phyloP scores from a whole-genome alignment of 2,797 vertebrate species.

The Fistularia commersonii region DNA sequence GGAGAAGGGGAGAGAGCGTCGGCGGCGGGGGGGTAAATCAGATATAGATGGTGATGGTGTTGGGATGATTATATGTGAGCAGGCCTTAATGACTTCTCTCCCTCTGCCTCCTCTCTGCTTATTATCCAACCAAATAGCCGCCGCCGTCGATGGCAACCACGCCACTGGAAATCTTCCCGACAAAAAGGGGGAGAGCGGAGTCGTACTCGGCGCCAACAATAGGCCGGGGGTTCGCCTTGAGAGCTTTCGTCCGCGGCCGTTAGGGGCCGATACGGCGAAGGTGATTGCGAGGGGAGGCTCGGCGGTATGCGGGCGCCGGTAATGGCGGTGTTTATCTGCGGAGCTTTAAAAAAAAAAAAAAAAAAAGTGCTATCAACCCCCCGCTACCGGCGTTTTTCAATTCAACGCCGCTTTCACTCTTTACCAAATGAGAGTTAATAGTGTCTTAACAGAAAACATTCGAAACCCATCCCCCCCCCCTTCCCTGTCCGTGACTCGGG shows the following conservation, averaged over 20 bases:
- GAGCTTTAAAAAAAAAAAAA: too few relatives aligned
- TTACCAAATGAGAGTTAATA: constrained; percentile 36
- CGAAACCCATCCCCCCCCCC: background rate
- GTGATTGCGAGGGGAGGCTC: constrained; percentile 35
- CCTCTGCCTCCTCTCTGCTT: constrained; percentile 56
- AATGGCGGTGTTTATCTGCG: constrained; percentile 47
- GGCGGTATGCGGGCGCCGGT: constrained; percentile 46
- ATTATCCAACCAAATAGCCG: constrained; percentile 53
- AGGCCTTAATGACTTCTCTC: constrained; percentile 63
- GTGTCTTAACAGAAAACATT: constrained; percentile 23
- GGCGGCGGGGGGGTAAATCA: constrained; percentile 23
- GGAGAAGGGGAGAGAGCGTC: constrained; percentile 18
- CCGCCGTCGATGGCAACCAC: constrained; percentile 22
- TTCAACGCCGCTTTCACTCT: constrained; percentile 41
- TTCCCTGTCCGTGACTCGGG: constrained; percentile 11
- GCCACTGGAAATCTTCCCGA: constrained; percentile 26
- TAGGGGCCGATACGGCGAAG: constrained; percentile 35
- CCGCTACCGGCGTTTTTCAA: too few relatives aligned
- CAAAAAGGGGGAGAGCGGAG: constrained; percentile 45
- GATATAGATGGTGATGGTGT: constrained; percentile 46
- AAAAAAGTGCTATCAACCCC: constrained; percentile 51
- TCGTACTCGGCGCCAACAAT: too few relatives aligned
- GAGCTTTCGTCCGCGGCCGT: constrained; percentile 35
- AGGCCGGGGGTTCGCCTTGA: constrained; percentile 33
- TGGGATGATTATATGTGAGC: constrained; percentile 68